Percentiles rank a stretch among this genome's conserved stretches.
These are phyloP conservation scores for Notospermus geniculatus DNA, from an alignment of 1,140 invertebrate genomes.

Conservation along the genomic window DNA sequence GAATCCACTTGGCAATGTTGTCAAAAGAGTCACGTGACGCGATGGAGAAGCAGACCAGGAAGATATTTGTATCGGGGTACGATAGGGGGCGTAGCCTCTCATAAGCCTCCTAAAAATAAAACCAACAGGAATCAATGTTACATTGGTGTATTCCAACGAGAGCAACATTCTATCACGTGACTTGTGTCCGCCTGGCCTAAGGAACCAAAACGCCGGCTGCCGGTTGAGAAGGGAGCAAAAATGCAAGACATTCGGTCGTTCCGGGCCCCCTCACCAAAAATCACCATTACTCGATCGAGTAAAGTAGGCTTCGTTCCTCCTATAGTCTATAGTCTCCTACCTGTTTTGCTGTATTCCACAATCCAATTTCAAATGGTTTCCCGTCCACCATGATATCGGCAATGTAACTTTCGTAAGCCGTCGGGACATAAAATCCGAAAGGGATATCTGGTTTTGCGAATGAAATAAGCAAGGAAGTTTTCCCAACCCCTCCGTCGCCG, in stretches of 20 bases:
- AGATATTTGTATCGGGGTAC: conserved; percentile 70
- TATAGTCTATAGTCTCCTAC: conserved; percentile 2
- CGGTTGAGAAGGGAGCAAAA: too few species aligned
- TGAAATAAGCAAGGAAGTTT: conserved; percentile 84
- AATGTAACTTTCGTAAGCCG: conserved; percentile 85
- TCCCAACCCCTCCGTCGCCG: conserved; percentile 90
- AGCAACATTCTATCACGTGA: too few species aligned
- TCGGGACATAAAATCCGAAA: conserved; percentile 59
- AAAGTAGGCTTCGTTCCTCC: too few species aligned
- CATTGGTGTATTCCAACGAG: too few species aligned
- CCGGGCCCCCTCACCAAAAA: too few species aligned
- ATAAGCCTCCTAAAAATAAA: conserved; percentile 80
- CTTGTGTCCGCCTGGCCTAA: too few species aligned
- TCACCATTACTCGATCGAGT: too few species aligned
- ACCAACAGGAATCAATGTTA: too few species aligned
- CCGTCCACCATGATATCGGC: conserved; percentile 93
- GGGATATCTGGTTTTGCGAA: conserved; percentile 78
- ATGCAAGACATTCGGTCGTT: too few species aligned
- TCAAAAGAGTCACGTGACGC: conserved; percentile 19
- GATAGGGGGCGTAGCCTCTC: conserved; percentile 83
- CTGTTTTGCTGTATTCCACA: conserved; percentile 81
- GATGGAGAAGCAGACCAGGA: conserved; percentile 29
- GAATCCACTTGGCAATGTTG: conserved; percentile 45
- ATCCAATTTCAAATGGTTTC: conserved; percentile 85
- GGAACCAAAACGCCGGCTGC: too few species aligned